Evolutionary conservation across 2,113 vertebrate species (phyloP).

Genomic region (Hystrix cristata): DNA sequence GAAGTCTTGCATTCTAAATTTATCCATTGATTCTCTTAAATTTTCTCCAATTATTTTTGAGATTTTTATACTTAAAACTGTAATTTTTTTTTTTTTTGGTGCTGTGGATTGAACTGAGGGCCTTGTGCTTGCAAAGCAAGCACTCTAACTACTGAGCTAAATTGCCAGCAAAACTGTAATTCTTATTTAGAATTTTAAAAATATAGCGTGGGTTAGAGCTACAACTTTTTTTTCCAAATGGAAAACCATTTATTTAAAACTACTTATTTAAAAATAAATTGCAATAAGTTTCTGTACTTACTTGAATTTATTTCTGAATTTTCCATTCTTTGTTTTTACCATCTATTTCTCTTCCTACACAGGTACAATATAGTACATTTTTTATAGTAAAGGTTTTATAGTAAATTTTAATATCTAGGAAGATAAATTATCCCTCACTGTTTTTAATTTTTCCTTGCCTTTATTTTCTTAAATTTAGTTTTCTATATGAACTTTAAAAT

Average conservation of each 20-base stretch:
- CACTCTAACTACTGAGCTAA: too few species aligned
- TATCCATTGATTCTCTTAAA: background rate
- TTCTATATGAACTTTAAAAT: slow-evolving; percentile 63
- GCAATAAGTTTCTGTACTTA: slow-evolving; percentile 4
- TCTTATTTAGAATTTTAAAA: background rate
- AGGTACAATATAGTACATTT: background rate
- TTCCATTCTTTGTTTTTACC: background rate
- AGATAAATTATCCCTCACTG: slow-evolving; percentile 1
- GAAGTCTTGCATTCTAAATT: background rate
- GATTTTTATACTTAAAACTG: background rate
- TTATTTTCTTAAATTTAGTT: slow-evolving; percentile 55
- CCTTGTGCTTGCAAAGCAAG: too few species aligned
- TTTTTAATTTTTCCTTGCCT: slow-evolving; percentile 50
- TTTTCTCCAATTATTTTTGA: slow-evolving; percentile 4
- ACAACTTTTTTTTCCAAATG: background rate
- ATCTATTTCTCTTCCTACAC: slow-evolving; percentile 16
- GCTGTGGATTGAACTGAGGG: too few species aligned
- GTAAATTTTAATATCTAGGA: slow-evolving; percentile 64
- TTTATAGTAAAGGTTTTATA: background rate
- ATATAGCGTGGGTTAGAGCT: background rate
- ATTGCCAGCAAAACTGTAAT: background rate
- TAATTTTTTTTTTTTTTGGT: background rate
- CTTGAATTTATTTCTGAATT: slow-evolving; percentile 43
- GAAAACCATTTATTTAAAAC: background rate
- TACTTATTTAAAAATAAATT: slow-evolving; percentile 18